Conservation (phyloP, 1,140 invertebrate species). For the Sarcophaga peregrina region DNA sequence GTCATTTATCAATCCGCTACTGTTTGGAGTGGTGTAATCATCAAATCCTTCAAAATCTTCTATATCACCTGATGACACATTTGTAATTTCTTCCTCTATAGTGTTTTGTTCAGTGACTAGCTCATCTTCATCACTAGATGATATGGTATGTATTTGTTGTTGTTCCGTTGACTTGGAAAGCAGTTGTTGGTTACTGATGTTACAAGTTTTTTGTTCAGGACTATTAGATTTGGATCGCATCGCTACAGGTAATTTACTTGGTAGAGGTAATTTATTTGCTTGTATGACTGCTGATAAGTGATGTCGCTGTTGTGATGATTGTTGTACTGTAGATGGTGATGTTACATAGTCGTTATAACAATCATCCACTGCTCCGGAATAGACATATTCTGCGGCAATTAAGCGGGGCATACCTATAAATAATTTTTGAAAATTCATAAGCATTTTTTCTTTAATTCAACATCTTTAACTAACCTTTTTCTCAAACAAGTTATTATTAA, state of each 20-base stretch:
- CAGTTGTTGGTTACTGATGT: not conserved
- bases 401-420: slow-evolving; percentile 28
- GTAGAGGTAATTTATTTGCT: not conserved
- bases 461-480: not conserved
- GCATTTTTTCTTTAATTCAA: too few relatives aligned
- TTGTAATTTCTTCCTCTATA: not conserved
- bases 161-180: not conserved
- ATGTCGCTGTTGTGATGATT: not conserved
- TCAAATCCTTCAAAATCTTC: slow-evolving; percentile 28
- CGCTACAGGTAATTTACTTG: too few relatives aligned
- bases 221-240: too few relatives aligned
- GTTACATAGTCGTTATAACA: slow-evolving; percentile 29
- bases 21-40: not conserved
- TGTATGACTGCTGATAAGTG: not conserved
- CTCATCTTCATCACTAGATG: slow-evolving; percentile 1
- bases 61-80: not conserved
- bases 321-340: not conserved
- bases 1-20: not conserved
- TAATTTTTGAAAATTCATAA: not conserved
- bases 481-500: not conserved
- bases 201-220: not conserved
- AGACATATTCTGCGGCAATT: slow-evolving; percentile 29
- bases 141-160: slow-evolving; percentile 25
- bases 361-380: slow-evolving; percentile 3
- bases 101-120: not conserved